Conservation (phyloP, 2,113 vertebrate species). For the Myrmecobius fasciatus region DNA sequence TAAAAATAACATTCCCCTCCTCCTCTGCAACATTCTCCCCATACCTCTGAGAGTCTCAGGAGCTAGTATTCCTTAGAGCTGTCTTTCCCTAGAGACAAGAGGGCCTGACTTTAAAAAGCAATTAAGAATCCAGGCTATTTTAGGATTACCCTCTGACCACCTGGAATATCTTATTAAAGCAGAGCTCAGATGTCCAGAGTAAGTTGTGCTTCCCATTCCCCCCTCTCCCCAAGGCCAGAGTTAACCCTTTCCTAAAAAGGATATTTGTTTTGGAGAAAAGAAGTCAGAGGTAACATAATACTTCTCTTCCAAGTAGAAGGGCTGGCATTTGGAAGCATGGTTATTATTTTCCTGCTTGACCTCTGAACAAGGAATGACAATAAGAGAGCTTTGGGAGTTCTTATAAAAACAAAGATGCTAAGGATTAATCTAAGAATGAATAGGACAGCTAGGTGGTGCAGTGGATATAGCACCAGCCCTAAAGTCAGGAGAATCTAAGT, state of each 20-base stretch:
- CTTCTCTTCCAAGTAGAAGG: not conserved
- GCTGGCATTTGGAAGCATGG: not conserved
- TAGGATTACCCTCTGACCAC: conserved; percentile 86
- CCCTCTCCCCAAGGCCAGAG: conserved; percentile 61
- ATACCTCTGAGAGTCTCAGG: conserved; percentile 60
- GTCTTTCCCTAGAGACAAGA: conserved; percentile 61
- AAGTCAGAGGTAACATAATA: not conserved
- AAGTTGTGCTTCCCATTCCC: conserved; percentile 81
- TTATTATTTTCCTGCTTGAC: not conserved
- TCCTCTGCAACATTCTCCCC: not conserved
- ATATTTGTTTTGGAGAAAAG: not conserved
- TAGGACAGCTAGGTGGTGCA: no score
- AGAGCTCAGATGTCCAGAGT: conserved; percentile 85
- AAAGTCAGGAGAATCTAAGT: no score
- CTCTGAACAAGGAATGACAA: not conserved
- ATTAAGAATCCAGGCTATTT: conserved; percentile 83
- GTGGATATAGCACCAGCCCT: no score
- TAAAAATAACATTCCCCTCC: not conserved
- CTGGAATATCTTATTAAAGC: conserved; percentile 87
- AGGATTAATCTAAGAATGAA: not conserved
- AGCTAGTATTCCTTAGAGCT: conserved; percentile 67
- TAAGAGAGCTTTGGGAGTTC: not conserved
- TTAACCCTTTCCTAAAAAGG: conserved; percentile 77
- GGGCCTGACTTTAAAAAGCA: conserved; percentile 80
- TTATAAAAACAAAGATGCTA: not conserved